These are phyloP conservation scores for Megalops atlanticus DNA, from an alignment of 2,113 vertebrate species.

Conservation along the genomic window DNA sequence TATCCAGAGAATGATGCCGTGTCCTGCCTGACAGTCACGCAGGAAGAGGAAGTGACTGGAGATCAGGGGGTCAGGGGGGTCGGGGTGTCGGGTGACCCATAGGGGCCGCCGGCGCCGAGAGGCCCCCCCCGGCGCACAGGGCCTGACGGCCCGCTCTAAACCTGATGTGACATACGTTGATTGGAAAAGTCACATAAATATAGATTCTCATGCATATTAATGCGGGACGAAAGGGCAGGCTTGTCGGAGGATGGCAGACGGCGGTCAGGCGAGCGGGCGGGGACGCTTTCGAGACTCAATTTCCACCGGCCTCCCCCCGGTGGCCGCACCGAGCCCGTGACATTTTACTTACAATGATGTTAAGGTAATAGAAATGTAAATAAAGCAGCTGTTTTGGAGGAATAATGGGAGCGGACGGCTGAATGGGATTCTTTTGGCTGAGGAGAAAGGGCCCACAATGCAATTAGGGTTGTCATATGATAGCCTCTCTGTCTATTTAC, in stretches of 20 bases:
- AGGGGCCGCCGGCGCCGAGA: constrained; percentile 35
- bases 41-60: neutral
- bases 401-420: constrained; percentile 15
- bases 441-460: constrained; percentile 15
- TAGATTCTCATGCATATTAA: constrained; percentile 30
- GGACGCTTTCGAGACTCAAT: neutral
- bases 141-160: constrained; percentile 34
- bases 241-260: constrained; percentile 18
- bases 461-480: constrained; percentile 29
- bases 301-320: constrained; percentile 12
- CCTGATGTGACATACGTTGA: constrained; percentile 47
- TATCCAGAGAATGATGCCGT: neutral
- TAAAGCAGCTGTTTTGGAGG: constrained; percentile 39
- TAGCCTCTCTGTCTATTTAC: constrained; percentile 28
- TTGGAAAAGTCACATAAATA: constrained; percentile 33
- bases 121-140: constrained; percentile 12
- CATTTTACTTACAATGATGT: constrained; percentile 52
- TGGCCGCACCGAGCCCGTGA: constrained; percentile 32
- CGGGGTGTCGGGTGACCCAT: neutral
- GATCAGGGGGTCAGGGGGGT: too few relatives aligned
- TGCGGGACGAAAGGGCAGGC: constrained; percentile 29
- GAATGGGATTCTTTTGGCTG: constrained; percentile 16
- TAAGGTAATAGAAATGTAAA: constrained; percentile 56
- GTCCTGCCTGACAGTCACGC: neutral
- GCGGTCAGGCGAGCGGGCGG: neutral